Evolutionary conservation across 2,888 invertebrate genomes (phyloP).

Genomic region (Catocala fraxini): DNA sequence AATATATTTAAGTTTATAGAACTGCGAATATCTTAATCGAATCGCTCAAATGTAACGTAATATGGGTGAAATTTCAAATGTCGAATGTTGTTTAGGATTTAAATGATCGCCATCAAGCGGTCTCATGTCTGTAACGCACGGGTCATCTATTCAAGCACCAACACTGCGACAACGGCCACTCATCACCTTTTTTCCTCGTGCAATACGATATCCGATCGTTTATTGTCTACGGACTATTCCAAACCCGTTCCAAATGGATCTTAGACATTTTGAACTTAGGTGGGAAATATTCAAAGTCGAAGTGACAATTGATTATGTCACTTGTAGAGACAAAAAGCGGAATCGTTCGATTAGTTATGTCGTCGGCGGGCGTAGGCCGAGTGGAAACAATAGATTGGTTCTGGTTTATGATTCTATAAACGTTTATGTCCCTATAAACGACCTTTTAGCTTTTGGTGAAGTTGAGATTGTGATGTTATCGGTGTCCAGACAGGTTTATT

Average conservation of each 20-base stretch:
- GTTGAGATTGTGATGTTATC: conserved; percentile 82
- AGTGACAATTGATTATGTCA: conserved; percentile 85
- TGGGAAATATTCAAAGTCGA: conserved; percentile 77
- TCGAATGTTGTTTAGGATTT: conserved; percentile 66
- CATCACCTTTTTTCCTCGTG: conserved; percentile 84
- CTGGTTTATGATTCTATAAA: conserved; percentile 87
- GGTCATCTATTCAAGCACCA: conserved; percentile 79
- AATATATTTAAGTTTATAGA: conserved; percentile 26
- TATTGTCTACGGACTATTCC: conserved; percentile 74
- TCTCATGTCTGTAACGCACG: conserved; percentile 60
- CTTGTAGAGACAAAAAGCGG: conserved; percentile 81
- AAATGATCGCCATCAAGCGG: conserved; percentile 65
- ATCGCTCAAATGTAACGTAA: conserved; percentile 69
- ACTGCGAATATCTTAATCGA: conserved; percentile 65
- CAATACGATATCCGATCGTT: conserved; percentile 84
- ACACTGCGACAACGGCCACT: conserved; percentile 71
- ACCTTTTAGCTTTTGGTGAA: conserved; percentile 81
- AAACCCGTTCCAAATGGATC: conserved; percentile 82
- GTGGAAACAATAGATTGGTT: conserved; percentile 83
- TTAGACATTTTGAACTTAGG: conserved; percentile 73
- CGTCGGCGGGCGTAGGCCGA: conserved; percentile 78
- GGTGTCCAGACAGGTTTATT: conserved; percentile 77
- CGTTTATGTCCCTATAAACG: conserved; percentile 85
- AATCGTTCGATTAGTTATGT: conserved; percentile 84
- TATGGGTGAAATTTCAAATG: conserved; percentile 57